Conservation (phyloP, 2,888 invertebrate genomes). For the Troilus luridus region DNA sequence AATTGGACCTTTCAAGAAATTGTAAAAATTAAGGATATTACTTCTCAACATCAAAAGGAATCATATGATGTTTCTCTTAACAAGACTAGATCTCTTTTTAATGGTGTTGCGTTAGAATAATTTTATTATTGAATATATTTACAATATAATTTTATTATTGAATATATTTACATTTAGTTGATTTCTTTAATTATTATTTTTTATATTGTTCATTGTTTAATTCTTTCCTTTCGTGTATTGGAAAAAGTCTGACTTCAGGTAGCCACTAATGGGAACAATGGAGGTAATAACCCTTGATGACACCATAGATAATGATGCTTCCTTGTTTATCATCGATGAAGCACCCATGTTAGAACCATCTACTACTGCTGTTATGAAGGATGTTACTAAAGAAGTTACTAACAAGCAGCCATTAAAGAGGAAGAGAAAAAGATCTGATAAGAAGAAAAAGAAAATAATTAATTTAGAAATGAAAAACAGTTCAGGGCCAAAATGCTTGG, state of each 20-base stretch:
- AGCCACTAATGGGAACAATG: conserved; percentile 49
- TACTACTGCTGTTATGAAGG: neutral
- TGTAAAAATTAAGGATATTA: too few relatives aligned
- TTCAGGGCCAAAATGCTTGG: neutral
- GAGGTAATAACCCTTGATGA: conserved; percentile 49
- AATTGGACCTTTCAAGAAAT: too few relatives aligned
- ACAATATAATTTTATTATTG: neutral
- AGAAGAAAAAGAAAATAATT: conserved; percentile 37
- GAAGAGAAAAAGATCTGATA: conserved; percentile 18
- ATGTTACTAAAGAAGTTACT: neutral
- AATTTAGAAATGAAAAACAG: neutral
- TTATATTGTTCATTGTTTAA: neutral
- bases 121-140: neutral
- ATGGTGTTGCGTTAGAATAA: too few relatives aligned
- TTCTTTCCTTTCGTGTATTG: neutral
- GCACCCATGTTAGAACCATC: neutral
- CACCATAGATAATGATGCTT: conserved; percentile 16
- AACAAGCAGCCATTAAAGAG: neutral
- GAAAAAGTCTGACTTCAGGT: conserved; percentile 50
- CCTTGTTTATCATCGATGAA: conserved; percentile 50
- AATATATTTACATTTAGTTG: neutral
- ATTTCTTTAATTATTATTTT: neutral
- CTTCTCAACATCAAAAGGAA: too few relatives aligned
- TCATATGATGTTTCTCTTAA: too few relatives aligned
- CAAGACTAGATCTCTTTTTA: too few relatives aligned